These are phyloP conservation scores for Slavum lentiscoides DNA, from an alignment of 2,888 invertebrate genomes.

Conservation along the genomic window DNA sequence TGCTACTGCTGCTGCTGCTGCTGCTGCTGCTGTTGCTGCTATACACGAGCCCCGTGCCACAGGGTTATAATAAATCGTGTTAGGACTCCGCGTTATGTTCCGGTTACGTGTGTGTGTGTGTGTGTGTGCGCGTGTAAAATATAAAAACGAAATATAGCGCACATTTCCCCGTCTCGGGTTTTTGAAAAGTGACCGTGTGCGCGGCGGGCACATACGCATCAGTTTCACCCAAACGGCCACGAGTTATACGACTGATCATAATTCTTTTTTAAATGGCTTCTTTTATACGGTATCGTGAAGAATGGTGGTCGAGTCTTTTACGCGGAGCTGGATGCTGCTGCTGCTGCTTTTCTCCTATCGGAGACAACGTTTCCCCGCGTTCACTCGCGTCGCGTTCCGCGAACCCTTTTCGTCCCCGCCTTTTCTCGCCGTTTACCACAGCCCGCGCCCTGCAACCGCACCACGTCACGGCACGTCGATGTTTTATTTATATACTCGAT, in stretches of 20 bases:
- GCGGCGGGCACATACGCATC: conserved; percentile 32
- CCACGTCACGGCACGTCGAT: too few relatives aligned
- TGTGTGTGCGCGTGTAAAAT: neutral
- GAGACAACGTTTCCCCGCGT: conserved; percentile 14
- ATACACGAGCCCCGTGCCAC: too few relatives aligned
- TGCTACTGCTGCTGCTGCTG: neutral
- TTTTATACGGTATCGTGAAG: conserved; percentile 27
- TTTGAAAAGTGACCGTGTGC: conserved; percentile 50
- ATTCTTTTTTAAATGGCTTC: conserved; percentile 54
- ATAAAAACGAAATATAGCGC: neutral
- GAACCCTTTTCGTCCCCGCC: too few relatives aligned
- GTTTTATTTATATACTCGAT: too few relatives aligned
- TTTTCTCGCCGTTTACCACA: too few relatives aligned
- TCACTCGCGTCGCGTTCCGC: neutral
- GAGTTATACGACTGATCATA: conserved; percentile 51
- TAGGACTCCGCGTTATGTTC: neutral
- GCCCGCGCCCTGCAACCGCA: too few relatives aligned
- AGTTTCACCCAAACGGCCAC: conserved; percentile 49
- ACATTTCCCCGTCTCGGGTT: conserved; percentile 18
- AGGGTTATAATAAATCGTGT: conserved; percentile 35
- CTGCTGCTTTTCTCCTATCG: conserved; percentile 35
- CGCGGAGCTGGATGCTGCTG: conserved; percentile 12
- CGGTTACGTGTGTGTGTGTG: neutral
- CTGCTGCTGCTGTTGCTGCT: conserved; percentile 1
- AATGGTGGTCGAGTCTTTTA: conserved; percentile 50